Conservation (phyloP, 2,113 vertebrate species). For the Sebastes fasciatus region DNA sequence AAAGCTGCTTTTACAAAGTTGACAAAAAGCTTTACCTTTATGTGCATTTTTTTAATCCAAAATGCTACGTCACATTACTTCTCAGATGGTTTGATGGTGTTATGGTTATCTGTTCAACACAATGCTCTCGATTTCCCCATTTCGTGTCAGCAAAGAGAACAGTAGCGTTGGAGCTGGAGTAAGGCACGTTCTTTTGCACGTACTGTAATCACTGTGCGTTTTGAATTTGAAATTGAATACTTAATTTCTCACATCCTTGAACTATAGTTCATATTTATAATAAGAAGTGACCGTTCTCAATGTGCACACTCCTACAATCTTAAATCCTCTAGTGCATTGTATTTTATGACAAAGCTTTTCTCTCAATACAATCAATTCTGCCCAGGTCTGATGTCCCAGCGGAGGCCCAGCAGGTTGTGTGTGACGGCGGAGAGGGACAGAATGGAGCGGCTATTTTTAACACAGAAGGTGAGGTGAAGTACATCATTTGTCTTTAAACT, state of each 20-base stretch:
- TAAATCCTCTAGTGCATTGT: neutral
- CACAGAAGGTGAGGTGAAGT: conserved; percentile 70
- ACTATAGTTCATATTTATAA: neutral
- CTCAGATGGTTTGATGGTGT: no score
- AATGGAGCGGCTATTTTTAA: conserved; percentile 80
- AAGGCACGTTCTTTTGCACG: neutral
- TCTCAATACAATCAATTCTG: conserved; percentile 48
- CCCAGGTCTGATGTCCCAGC: conserved; percentile 48
- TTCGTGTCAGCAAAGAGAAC: neutral
- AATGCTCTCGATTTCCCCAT: neutral
- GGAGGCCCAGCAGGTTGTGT: conserved; percentile 56
- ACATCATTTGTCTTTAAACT: no score
- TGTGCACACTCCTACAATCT: conserved; percentile 10
- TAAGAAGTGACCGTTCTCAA: neutral
- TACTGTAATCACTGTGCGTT: neutral
- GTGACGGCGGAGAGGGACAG: conserved; percentile 60
- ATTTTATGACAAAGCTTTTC: conserved; percentile 36
- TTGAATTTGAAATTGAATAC: neutral
- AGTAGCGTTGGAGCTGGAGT: neutral
- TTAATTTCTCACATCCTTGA: neutral
- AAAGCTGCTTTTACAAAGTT: no score
- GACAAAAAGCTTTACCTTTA: no score
- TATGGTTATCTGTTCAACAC: neutral
- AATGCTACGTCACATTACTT: no score
- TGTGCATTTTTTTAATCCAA: no score